Evolutionary conservation across 2,888 invertebrate genomes (phyloP).

Genomic region (Apodemia duryi): DNA sequence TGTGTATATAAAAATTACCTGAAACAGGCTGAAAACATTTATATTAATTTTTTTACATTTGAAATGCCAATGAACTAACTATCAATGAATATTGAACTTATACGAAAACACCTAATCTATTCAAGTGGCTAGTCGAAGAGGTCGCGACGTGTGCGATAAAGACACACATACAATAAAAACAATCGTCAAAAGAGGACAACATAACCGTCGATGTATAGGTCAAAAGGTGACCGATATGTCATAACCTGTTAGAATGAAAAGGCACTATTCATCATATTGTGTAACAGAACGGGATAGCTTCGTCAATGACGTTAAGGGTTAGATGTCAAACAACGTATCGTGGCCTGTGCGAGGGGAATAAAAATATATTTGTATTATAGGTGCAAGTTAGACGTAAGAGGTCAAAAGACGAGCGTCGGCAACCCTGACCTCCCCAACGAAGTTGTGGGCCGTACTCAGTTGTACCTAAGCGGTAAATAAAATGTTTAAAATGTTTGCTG

Average conservation of each 20-base stretch:
- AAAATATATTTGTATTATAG: constrained; percentile 38
- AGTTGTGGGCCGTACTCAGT: constrained; percentile 59
- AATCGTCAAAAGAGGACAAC: constrained; percentile 53
- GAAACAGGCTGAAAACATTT: neutral
- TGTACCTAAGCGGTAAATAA: constrained; percentile 29
- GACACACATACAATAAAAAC: constrained; percentile 48
- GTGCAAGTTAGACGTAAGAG: constrained; percentile 51
- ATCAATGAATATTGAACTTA: constrained; percentile 74
- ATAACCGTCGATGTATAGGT: constrained; percentile 58
- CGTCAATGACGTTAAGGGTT: constrained; percentile 74
- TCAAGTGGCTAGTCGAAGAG: constrained; percentile 73
- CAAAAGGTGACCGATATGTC: constrained; percentile 77
- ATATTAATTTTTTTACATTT: constrained; percentile 47
- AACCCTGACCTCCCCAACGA: constrained; percentile 74
- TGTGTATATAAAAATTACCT: neutral
- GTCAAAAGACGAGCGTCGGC: constrained; percentile 76
- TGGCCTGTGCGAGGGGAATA: constrained; percentile 62
- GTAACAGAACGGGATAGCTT: constrained; percentile 54
- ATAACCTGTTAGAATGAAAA: constrained; percentile 71
- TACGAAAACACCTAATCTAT: constrained; percentile 78
- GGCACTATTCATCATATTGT: constrained; percentile 39
- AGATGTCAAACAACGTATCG: constrained; percentile 75
- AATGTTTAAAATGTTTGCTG: constrained; percentile 36
- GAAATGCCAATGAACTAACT: constrained; percentile 67
- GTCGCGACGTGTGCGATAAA: constrained; percentile 66